phyloP scores from a whole-genome alignment of 2,888 invertebrate species.

The Dynastes maya region DNA sequence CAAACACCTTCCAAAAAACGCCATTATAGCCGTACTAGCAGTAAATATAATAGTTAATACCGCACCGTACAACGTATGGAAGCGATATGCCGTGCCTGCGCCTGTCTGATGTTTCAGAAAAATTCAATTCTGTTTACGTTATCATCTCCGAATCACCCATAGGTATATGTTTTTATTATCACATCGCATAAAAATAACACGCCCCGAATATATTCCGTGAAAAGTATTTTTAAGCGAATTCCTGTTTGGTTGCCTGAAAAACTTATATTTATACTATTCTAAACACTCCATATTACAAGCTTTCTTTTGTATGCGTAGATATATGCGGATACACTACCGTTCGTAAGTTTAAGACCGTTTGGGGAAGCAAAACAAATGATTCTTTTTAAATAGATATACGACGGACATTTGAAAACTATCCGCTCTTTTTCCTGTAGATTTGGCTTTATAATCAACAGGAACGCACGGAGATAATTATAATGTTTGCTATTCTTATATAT shows the following conservation, averaged over 20 bases:
- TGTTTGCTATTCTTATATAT: too few relatives aligned
- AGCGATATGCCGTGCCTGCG: background rate
- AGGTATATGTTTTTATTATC: constrained; percentile 36
- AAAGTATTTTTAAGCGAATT: constrained; percentile 31
- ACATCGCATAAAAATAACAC: constrained; percentile 21
- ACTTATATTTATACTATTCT: constrained; percentile 29
- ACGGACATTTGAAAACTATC: too few relatives aligned
- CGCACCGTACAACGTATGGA: background rate
- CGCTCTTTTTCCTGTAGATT: too few relatives aligned
- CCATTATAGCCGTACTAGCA: background rate
- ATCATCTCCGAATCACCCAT: constrained; percentile 29
- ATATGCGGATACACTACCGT: background rate
- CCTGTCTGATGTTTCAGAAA: constrained; percentile 12
- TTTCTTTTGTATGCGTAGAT: background rate
- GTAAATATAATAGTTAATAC: constrained; percentile 24
- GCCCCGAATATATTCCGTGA: constrained; percentile 24
- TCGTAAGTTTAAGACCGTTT: too few relatives aligned
- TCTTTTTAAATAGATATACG: too few relatives aligned
- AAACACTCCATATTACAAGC: background rate
- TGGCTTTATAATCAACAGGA: too few relatives aligned
- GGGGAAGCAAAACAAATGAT: too few relatives aligned
- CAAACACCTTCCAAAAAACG: too few relatives aligned
- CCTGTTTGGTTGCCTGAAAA: constrained; percentile 2
- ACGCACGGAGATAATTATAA: too few relatives aligned
- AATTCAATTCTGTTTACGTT: constrained; percentile 25